Base-by-base conservation (phyloP, 2,888 invertebrate species). In the Coelinius sp. region DNA sequence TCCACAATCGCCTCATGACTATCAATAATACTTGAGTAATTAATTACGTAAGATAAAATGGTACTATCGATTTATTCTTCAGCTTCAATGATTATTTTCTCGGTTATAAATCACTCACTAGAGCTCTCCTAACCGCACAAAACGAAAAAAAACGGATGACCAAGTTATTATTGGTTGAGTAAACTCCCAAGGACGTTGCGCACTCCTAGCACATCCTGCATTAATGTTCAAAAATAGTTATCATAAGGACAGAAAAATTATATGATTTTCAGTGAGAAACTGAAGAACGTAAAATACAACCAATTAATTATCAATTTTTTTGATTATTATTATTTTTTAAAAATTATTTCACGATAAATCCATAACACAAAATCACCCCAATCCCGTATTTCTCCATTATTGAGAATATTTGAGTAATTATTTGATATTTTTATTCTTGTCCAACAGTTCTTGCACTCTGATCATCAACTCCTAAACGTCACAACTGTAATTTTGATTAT, bases 251-350 rank as follows among this genome's bases (percentile, higher is more conserved):
- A 59, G 59, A 59, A 14, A 59, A 59, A 59, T 35, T 8, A 59
- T 14, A 6, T 25, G 2, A 7, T n/a, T n/a, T 53, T 6, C 5
- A 24, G 59, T 8, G 35, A 20, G 35, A 59, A 31, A 59, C 31
- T 59, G 59, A 59, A 59, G 59, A 59, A 59, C 31, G 6, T 20
- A 59, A 59, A 59, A 59, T 59, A 59, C 59, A 59, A n/a, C 35
- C 8, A 59, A 8, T 35, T 1, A 5, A 0, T 59, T 31, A 20
- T 59, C 7, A 56, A n/a, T 56, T 6, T 14, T 20, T 59, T 1
- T 31, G 10, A 10, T 17, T 59, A n/a, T 6, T 6, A 20, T 14
- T 49, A 1, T 6, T 35, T 35, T 2, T 8, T 27, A 5, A 1
- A 8, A 17, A 35, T 27, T 59, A 59, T 59, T 59, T 59, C 31